Conservation (phyloP, 2,797 vertebrate species). For the Acrossocheilus wenchowensis region DNA sequence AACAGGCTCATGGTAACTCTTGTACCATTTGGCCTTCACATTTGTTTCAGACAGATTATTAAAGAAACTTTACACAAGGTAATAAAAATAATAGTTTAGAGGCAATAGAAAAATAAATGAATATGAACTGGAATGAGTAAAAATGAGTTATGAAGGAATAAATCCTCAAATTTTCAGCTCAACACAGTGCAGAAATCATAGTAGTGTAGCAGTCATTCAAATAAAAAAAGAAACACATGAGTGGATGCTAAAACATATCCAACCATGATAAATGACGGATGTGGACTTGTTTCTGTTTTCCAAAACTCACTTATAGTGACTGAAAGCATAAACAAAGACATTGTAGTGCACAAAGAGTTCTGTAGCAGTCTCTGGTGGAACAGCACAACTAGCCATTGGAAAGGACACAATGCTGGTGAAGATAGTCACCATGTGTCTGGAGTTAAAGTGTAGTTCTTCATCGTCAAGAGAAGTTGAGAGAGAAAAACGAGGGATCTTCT, state of each 20-base stretch:
- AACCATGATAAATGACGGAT: slow-evolving; percentile 39
- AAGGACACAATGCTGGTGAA: slow-evolving; percentile 48
- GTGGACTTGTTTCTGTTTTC: not conserved
- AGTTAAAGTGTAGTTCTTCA: slow-evolving; percentile 9
- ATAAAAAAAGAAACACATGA: slow-evolving; percentile 19
- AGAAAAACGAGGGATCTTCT: slow-evolving; percentile 49
- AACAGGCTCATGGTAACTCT: not conserved
- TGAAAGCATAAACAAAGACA: slow-evolving; percentile 38
- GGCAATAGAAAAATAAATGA: not conserved
- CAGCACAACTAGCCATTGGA: slow-evolving; percentile 51
- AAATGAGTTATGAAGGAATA: not conserved
- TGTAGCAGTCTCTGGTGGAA: slow-evolving; percentile 53
- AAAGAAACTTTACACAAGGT: not conserved
- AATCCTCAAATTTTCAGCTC: not conserved
- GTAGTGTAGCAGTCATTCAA: slow-evolving; percentile 16
- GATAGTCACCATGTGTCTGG: slow-evolving; percentile 50
- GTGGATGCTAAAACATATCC: slow-evolving; percentile 15
- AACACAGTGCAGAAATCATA: not conserved
- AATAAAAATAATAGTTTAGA: slow-evolving; percentile 2
- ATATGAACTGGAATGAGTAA: not conserved
- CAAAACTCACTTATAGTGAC: slow-evolving; percentile 29
- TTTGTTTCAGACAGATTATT: not conserved
- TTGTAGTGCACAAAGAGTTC: slow-evolving; percentile 50
- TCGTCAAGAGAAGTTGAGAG: slow-evolving; percentile 45
- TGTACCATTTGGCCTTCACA: slow-evolving; percentile 12